These are phyloP conservation scores for Ceyx melanurus DNA, from an alignment of 2,113 vertebrate species.

Conservation along the genomic window DNA sequence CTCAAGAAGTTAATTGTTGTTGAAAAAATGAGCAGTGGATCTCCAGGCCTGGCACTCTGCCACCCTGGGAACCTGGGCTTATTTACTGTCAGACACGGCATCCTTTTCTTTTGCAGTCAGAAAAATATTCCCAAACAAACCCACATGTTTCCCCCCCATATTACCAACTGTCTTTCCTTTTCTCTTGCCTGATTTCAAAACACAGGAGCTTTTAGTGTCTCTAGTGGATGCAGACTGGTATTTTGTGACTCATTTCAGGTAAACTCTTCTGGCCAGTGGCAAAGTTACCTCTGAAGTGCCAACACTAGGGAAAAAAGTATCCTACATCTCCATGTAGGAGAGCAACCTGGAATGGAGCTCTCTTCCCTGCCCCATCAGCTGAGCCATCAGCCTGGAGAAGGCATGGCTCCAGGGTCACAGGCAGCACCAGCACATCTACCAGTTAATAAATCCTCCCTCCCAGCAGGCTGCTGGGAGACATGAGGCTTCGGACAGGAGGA, in stretches of 20 bases:
- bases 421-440: neutral
- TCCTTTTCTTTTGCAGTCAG: neutral
- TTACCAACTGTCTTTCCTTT: neutral
- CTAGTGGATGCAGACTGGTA: rapidly evolving
- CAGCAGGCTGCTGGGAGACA: slow-evolving; percentile 16
- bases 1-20: slow-evolving; percentile 38
- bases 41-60: slow-evolving; percentile 35
- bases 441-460: slow-evolving; percentile 42
- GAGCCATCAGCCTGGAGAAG: neutral
- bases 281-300: neutral
- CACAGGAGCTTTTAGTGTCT: rapidly evolving
- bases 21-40: neutral
- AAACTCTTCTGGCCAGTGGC: neutral
- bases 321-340: rapidly evolving
- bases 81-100: rapidly evolving
- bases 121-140: neutral
- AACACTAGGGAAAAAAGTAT: neutral
- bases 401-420: neutral
- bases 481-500: slow-evolving; percentile 28
- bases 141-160: rapidly evolving
- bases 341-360: neutral
- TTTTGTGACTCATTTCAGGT: neutral
- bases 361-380: neutral
- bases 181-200: rapidly evolving
- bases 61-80: neutral